Conservation (phyloP, 2,888 invertebrate species). For the Cabera pusaria region DNA sequence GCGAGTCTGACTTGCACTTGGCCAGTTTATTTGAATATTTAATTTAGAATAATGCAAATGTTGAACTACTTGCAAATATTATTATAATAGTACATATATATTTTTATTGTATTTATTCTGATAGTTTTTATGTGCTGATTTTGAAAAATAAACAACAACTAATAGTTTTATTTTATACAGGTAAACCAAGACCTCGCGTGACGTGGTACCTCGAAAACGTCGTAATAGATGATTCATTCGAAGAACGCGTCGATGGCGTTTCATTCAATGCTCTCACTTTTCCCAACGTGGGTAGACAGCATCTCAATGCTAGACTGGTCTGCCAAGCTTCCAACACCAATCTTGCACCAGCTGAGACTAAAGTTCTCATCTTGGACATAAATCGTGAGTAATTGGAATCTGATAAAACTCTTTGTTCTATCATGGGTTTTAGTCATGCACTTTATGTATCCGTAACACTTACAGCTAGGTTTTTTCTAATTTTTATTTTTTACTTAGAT, state of each 20-base stretch:
- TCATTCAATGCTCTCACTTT: slow-evolving; percentile 92
- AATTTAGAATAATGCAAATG: no score
- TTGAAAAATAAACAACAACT: slow-evolving; percentile 1
- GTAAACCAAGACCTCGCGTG: slow-evolving; percentile 89
- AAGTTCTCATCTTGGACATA: slow-evolving; percentile 91
- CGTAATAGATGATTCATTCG: slow-evolving; percentile 92
- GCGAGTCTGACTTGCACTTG: no score
- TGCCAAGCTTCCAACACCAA: slow-evolving; percentile 95
- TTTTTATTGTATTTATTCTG: no score
- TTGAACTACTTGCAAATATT: no score
- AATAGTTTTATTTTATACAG: slow-evolving; percentile 66
- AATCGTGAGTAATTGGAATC: slow-evolving; percentile 94
- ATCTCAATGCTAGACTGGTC: slow-evolving; percentile 91
- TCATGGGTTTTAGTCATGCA: no score
- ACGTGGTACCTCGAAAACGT: slow-evolving; percentile 94
- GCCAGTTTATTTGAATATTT: no score
- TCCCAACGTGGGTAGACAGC: slow-evolving; percentile 91
- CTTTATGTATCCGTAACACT: no score
- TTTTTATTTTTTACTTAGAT: no score
- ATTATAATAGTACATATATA: no score
- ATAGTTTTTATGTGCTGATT: no score
- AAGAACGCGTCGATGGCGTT: slow-evolving; percentile 86
- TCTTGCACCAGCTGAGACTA: slow-evolving; percentile 89
- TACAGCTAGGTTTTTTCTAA: no score
- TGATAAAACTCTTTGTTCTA: no score